Evolutionary conservation across 2,888 invertebrate species (phyloP), one percentile per base, ranked within the genome.

Genomic region (Chalcis sispes): DNA sequence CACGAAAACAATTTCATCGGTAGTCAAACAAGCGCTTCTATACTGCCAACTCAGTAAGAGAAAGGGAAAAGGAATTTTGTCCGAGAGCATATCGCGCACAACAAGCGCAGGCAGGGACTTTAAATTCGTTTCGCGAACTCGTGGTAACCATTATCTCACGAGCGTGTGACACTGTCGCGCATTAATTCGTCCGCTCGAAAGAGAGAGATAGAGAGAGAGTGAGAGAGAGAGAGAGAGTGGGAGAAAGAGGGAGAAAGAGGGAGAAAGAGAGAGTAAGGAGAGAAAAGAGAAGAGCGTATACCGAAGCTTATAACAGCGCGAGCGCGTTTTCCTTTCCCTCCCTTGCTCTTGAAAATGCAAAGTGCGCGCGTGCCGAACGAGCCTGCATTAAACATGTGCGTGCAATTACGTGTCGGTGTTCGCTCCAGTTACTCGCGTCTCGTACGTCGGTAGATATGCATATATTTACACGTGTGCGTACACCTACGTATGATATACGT

Each of bases 351-450:
- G 27, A 56, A 64, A 61, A 42, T 62, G 50, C 50, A 56, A 62
- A 73, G 61, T 61, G 52, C 52, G 40, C 52, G 59, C 66, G 59
- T 61, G 59, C 66, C 50, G 59, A 73, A 73, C 59, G 52, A 59
- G 50, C 40, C 36, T 27, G 64, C 56, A 56, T 72, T 72, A 72
- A 71, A 36, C 62, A 62, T 62, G 71, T 64, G 71, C 72, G 72
- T 65, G 56, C 52, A 72, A 72, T 72, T 64, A 64, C 27, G 20
- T 25, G 46, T 20, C 32, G 4, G 20, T 27, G 32, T 8, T 20
- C 59, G 67, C 67, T 58, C 67, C 56, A 69, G 64, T 66, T 77
- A 72, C 72, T 70, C 58, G 20, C 20, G 15, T 13, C 15, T 4
- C 2, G 27, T 23, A 25, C 56, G 58, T 64, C 15, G 42, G 73